Evolutionary conservation across 2,797 vertebrate genomes (phyloP).

Genomic region (Bucorvus abyssinicus): DNA sequence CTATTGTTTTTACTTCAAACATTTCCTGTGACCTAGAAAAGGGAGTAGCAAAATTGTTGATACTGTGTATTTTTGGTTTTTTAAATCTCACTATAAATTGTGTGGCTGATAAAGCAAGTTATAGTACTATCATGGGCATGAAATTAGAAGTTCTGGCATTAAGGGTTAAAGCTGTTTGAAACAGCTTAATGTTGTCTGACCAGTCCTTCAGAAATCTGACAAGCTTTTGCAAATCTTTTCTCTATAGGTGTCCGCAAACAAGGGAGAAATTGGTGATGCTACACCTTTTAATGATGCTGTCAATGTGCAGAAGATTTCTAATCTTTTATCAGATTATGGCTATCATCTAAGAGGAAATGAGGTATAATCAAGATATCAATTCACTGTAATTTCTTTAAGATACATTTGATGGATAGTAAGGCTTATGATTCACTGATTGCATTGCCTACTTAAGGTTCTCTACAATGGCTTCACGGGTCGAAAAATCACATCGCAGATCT

Average conservation of each 20-base stretch:
- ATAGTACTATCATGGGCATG: background rate
- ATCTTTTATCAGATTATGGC: slow-evolving; percentile 94
- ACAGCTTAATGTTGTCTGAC: background rate
- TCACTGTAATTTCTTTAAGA: background rate
- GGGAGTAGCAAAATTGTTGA: background rate
- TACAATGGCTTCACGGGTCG: slow-evolving; percentile 98
- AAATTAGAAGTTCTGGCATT: background rate
- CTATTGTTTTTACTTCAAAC: background rate
- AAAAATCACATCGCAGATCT: slow-evolving; percentile 98
- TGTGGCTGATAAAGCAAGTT: background rate
- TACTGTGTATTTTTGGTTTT: background rate
- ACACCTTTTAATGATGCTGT: slow-evolving; percentile 98
- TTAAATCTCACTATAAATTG: background rate
- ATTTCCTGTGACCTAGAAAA: background rate
- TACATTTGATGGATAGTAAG: background rate
- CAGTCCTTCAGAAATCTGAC: background rate
- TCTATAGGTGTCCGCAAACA: slow-evolving; percentile 93
- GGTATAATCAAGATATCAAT: slow-evolving; percentile 70
- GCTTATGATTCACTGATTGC: background rate
- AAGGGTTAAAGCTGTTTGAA: background rate
- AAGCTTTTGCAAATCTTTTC: background rate
- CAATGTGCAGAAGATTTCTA: slow-evolving; percentile 98
- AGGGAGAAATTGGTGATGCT: slow-evolving; percentile 97
- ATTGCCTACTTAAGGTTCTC: slow-evolving; percentile 81
- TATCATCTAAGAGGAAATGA: slow-evolving; percentile 96